These are phyloP conservation scores for Caenorhabditis sp. DNA, from an alignment of 2,888 invertebrate species.

Conservation along the genomic window DNA sequence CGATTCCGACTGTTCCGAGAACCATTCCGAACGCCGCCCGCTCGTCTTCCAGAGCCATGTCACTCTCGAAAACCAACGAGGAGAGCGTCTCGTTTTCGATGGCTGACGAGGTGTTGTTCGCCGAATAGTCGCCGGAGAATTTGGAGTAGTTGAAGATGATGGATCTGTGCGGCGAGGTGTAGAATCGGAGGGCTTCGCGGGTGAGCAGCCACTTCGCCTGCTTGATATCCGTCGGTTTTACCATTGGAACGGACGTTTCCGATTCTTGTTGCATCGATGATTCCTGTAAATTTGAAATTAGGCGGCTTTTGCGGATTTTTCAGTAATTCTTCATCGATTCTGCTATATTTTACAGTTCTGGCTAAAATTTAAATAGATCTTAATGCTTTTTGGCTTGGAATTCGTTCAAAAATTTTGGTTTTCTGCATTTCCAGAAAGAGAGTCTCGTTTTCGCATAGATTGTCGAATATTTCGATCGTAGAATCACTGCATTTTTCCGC, in stretches of 20 bases:
- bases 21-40: constrained; percentile 51
- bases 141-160: constrained; percentile 92
- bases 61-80: constrained; percentile 73
- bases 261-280: constrained; percentile 50
- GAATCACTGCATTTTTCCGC: neutral
- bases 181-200: constrained; percentile 69
- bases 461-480: too few species aligned
- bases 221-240: constrained; percentile 61
- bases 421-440: neutral
- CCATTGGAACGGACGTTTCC: constrained; percentile 67
- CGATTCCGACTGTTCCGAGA: constrained; percentile 36
- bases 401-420: too few species aligned
- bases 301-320: neutral
- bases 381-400: too few species aligned
- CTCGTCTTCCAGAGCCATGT: constrained; percentile 74
- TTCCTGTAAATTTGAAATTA: constrained; percentile 51
- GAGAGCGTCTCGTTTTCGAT: constrained; percentile 65
- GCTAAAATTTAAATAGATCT: too few species aligned
- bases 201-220: constrained; percentile 74
- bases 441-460: too few species aligned
- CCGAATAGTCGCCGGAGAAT: constrained; percentile 88
- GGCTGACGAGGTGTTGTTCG: constrained; percentile 53
- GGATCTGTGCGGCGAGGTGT: constrained; percentile 85
- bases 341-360: too few species aligned
- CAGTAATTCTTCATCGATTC: too few species aligned